Evolutionary conservation across 2,113 vertebrate species (phyloP).

Genomic region (Nothoprocta pentlandii): DNA sequence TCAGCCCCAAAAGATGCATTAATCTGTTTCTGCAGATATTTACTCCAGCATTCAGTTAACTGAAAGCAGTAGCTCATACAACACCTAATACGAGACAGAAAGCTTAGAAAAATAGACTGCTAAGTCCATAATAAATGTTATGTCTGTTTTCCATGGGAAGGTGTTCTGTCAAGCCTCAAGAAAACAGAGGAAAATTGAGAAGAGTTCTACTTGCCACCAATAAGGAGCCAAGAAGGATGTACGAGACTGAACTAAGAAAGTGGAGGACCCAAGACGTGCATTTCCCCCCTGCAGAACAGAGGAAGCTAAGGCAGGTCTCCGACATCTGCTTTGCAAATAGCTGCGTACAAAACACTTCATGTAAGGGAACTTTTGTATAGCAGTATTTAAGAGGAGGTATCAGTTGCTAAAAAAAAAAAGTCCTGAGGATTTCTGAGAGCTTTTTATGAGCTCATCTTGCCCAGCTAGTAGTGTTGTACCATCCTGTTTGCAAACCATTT

Average conservation of each 20-base stretch:
- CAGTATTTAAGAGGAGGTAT: neutral
- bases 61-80: slow-evolving; percentile 47
- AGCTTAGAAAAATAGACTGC: neutral
- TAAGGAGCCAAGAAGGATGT: neutral
- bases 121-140: neutral
- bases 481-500: slow-evolving; percentile 7
- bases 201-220: neutral
- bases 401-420: neutral
- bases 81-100: slow-evolving; percentile 40
- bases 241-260: neutral
- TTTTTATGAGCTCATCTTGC: neutral
- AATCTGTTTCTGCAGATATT: slow-evolving; percentile 23
- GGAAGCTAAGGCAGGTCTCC: neutral
- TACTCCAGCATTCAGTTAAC: slow-evolving; percentile 38
- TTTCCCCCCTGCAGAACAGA: neutral
- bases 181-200: neutral
- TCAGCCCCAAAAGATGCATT: neutral
- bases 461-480: neutral
- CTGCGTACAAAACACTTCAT: neutral
- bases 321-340: neutral
- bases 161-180: neutral
- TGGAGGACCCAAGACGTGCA: neutral
- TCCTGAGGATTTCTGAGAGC: neutral
- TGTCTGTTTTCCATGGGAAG: slow-evolving; percentile 1
- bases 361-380: neutral